Percentiles rank a stretch among this genome's conserved stretches.
These are phyloP conservation scores for Aricia artaxerxes DNA, from an alignment of 2,888 invertebrate species.

Conservation along the genomic window DNA sequence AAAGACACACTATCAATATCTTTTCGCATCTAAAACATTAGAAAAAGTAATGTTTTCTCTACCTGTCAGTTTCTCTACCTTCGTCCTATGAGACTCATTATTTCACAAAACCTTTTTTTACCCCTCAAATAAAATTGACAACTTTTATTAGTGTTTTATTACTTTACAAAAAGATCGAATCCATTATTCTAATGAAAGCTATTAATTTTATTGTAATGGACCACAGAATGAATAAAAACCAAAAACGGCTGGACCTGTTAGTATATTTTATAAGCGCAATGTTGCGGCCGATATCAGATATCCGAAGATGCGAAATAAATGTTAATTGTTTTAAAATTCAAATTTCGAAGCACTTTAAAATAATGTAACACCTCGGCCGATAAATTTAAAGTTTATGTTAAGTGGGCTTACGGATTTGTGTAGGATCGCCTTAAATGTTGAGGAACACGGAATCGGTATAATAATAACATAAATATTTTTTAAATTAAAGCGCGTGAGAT, in stretches of 20 bases:
- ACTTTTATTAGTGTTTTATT: conserved; percentile 10
- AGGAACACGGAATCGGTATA: neutral
- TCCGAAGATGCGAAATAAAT: conserved; percentile 8
- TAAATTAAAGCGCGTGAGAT: neutral
- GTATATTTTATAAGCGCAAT: neutral
- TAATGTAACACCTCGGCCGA: conserved; percentile 16
- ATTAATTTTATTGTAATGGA: conserved; percentile 14
- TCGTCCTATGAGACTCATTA: neutral
- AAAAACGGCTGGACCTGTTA: conserved; percentile 5
- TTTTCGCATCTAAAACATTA: neutral
- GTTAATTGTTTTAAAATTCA: conserved; percentile 22
- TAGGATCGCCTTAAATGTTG: neutral
- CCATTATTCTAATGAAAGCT: conserved; percentile 2
- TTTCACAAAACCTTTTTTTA: neutral
- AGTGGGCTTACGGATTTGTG: neutral
- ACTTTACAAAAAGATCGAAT: neutral
- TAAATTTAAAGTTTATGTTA: conserved; percentile 17
- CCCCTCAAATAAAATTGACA: neutral
- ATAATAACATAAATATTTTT: conserved; percentile 15
- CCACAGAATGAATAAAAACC: neutral
- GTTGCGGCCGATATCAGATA: neutral
- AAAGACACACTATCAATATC: neutral
- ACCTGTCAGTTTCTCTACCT: neutral
- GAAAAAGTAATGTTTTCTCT: neutral
- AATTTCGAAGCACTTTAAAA: conserved; percentile 5